Base-by-base conservation (phyloP, 1,140 invertebrate genomes). In the Popillia japonica region DNA sequence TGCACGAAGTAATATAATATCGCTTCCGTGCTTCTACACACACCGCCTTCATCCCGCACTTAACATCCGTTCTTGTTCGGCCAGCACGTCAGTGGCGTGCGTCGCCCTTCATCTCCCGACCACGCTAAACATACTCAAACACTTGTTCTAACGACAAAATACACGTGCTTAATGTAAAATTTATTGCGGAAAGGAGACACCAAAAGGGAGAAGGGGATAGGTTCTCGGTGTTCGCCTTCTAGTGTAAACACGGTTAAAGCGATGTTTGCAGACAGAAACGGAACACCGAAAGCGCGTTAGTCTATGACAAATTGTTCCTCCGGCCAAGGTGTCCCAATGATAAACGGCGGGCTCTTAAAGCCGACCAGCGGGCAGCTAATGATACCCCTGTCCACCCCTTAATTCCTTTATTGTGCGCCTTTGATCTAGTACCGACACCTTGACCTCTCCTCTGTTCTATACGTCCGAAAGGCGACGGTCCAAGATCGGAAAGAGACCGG, bases 401-500 rank as follows among this genome's bases (percentile, higher is more conserved):
- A 82, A 82, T 81, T 80, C 83, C 81, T 82, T 85, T 84, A 85
- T 85, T 83, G 81, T 83, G 83, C 44, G 44, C 82, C 83, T 85
- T 85, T 84, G 84, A 84, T 84, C 83, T 84, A 84, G 80, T 83
- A 83, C 82, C 82, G 84, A 85, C 84, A 85, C 83, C 82, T 82
- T 78, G 77, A 61, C 79, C 81, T 79, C n/a, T 64, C 61, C 22
- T 11, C 23, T 64, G 11, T 10, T 48, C 11, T 59, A n/a, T n/a
- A 22, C 22, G 61, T 64, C 44, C 44, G 44, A 48, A n/a, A 48
- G 44, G 61, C 61, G 61, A 23, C 61, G 61, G 61, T 64, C 61
- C 61, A 64, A 64, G 61, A 64, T 64, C 61, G 61, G 61, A 64
- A 64, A 17, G 61, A 64, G 61, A 64, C 61, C 61, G 61, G 61